Conservation (phyloP, 2,888 invertebrate genomes). For the Bugulina stolonifera region DNA sequence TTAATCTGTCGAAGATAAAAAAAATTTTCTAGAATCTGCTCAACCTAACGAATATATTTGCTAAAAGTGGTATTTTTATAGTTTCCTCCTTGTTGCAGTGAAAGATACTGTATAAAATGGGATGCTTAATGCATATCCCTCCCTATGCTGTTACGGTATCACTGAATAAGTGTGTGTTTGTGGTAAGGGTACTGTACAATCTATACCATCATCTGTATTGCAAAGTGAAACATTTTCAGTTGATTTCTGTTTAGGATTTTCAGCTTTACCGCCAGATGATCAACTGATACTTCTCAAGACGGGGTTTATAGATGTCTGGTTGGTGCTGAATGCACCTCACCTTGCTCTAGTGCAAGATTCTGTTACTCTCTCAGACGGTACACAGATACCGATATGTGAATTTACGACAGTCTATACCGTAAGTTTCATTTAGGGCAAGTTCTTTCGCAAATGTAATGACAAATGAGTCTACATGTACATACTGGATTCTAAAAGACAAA, state of each 20-base stretch:
- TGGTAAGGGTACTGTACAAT: no score
- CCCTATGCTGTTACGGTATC: no score
- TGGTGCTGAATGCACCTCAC: neutral
- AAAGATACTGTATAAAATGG: no score
- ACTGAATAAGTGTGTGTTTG: no score
- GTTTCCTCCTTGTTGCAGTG: no score
- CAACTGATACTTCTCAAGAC: conserved; percentile 13
- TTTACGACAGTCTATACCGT: conserved; percentile 7
- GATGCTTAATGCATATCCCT: no score
- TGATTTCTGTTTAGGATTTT: neutral
- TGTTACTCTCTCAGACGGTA: conserved; percentile 9
- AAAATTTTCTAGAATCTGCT: no score
- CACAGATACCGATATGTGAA: conserved; percentile 16
- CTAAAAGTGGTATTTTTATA: no score
- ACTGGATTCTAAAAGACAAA: neutral
- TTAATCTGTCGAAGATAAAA: no score
- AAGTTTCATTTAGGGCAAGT: neutral
- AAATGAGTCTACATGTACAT: neutral
- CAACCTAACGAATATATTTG: no score
- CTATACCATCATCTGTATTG: neutral
- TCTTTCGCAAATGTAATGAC: neutral
- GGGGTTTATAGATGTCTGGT: conserved; percentile 13
- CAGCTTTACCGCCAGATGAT: neutral
- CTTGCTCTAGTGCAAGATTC: neutral
- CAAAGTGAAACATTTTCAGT: no score